Conservation (phyloP, 1,140 invertebrate genomes). For the Glomeris maerens region DNA sequence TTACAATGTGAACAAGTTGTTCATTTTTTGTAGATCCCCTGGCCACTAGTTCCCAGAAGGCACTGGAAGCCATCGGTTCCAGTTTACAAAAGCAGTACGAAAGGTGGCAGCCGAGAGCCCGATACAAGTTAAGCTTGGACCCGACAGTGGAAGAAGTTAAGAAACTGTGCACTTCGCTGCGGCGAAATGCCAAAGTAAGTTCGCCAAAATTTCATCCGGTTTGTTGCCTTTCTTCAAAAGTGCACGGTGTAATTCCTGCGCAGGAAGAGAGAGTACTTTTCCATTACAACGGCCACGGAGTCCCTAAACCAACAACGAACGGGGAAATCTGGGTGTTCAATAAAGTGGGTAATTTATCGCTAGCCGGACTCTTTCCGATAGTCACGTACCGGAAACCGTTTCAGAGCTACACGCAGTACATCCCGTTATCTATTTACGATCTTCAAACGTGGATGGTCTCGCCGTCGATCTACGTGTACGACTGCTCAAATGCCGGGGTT, state of each 20-base stretch:
- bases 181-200: constrained; percentile 78
- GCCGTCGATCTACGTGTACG: constrained; percentile 97
- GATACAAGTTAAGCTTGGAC: constrained; percentile 91
- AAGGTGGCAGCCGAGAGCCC: constrained; percentile 89
- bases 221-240: background rate
- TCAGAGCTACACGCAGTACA: constrained; percentile 95
- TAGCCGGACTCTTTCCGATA: too few species aligned
- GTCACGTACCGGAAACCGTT: too few species aligned
- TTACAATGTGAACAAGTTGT: too few species aligned
- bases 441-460: constrained; percentile 98
- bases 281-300: constrained; percentile 99
- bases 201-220: background rate
- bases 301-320: constrained; percentile 92
- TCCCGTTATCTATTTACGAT: constrained; percentile 95
- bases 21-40: constrained; percentile 35
- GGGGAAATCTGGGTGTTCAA: constrained; percentile 99
- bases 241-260: constrained; percentile 11
- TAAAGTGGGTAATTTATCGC: constrained; percentile 42
- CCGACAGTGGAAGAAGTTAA: constrained; percentile 97
- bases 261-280: constrained; percentile 92
- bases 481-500: constrained; percentile 95
- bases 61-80: constrained; percentile 78
- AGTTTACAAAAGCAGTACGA: constrained; percentile 93
- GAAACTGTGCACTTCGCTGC: constrained; percentile 82
- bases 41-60: constrained; percentile 77